Evolutionary conservation across 2,888 invertebrate species (phyloP).

Genomic region (Hyalella azteca): DNA sequence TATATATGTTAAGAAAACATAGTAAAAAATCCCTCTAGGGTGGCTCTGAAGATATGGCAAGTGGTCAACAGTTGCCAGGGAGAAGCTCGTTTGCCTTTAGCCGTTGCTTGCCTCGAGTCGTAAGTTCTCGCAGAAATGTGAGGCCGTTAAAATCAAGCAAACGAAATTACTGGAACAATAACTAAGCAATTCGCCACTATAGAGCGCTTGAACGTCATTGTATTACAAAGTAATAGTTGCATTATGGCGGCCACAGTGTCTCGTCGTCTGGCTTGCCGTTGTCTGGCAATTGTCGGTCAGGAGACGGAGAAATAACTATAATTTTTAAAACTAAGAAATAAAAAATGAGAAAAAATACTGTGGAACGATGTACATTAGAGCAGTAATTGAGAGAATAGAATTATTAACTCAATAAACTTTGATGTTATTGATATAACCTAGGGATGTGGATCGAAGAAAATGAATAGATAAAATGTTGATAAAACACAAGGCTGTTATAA

Average conservation of each 20-base stretch:
- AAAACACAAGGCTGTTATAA: no score
- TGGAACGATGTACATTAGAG: not conserved
- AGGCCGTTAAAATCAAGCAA: conserved; percentile 17
- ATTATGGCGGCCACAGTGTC: no score
- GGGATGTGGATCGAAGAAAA: no score
- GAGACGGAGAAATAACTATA: not conserved
- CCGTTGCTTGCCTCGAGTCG: not conserved
- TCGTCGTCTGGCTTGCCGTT: no score
- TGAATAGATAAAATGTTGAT: no score
- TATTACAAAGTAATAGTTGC: conserved; percentile 10
- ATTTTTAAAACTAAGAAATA: not conserved
- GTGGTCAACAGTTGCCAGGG: conserved; percentile 1
- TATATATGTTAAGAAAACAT: no score
- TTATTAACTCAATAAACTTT: no score
- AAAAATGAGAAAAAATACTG: not conserved
- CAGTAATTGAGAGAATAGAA: not conserved
- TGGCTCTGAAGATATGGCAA: no score
- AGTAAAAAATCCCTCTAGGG: no score
- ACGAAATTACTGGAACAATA: conserved; percentile 20
- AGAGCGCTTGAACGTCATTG: conserved; percentile 7
- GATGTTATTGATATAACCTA: no score
- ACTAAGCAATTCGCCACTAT: conserved; percentile 25
- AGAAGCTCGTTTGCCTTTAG: conserved; percentile 23
- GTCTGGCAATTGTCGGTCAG: no score
- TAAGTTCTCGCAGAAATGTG: conserved; percentile 17